phyloP scores from a whole-genome alignment of 1,140 invertebrate genomes.

The Copidosoma floridanum region DNA sequence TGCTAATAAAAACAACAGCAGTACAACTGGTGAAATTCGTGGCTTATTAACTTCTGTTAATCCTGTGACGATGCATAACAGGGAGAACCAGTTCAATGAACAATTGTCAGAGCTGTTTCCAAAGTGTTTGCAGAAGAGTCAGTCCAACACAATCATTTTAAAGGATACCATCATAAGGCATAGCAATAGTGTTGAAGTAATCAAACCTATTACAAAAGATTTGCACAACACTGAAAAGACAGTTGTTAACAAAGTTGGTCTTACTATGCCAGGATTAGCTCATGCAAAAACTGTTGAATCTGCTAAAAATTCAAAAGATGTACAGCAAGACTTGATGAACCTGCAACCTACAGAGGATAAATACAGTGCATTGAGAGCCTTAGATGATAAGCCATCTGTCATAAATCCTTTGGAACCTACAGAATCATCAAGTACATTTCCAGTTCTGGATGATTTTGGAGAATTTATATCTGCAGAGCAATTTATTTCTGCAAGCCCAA shows the following conservation, averaged over 20 bases:
- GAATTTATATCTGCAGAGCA: constrained; percentile 60
- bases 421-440: constrained; percentile 1
- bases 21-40: no score
- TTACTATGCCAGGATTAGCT: constrained; percentile 18
- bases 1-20: constrained; percentile 29
- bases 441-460: constrained; percentile 58
- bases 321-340: constrained; percentile 49
- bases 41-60: background rate
- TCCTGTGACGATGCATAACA: constrained; percentile 24
- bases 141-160: constrained; percentile 52
- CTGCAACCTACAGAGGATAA: constrained; percentile 52
- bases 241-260: constrained; percentile 28
- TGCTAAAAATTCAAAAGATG: constrained; percentile 27
- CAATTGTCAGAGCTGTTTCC: constrained; percentile 48
- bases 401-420: constrained; percentile 20
- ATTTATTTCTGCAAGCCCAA: constrained; percentile 22
- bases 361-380: constrained; percentile 55
- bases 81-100: constrained; percentile 32
- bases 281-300: constrained; percentile 15
- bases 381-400: constrained; percentile 42
- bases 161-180: constrained; percentile 54
- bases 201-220: constrained; percentile 23
- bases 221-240: constrained; percentile 23
- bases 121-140: constrained; percentile 50
- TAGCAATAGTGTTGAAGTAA: constrained; percentile 36